phyloP scores from a whole-genome alignment of 2,888 invertebrate genomes.

The Hydroisotoma schaefferi region DNA sequence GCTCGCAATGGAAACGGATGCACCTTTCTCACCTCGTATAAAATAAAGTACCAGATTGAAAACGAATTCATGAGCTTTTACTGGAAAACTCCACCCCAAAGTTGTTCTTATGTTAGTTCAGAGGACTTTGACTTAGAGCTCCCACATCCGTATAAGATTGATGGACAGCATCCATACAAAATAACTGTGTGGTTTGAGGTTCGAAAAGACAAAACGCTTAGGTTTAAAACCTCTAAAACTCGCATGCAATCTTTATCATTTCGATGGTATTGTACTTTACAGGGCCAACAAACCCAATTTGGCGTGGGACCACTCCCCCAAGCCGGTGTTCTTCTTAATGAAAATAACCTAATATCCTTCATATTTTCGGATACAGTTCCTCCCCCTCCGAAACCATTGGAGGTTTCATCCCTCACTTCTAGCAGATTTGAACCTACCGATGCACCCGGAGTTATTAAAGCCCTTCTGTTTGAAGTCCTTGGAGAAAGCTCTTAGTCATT shows the following conservation, averaged over 20 bases:
- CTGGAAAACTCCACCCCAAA: conserved; percentile 19
- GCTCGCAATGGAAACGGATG: conserved; percentile 9
- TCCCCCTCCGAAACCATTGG: not conserved
- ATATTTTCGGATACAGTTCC: not conserved
- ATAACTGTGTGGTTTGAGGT: conserved; percentile 29
- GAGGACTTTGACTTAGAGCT: conserved; percentile 21
- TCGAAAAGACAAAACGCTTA: not conserved
- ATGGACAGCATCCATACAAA: conserved; percentile 21
- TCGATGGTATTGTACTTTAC: conserved; percentile 1
- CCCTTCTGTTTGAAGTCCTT: conserved; percentile 8
- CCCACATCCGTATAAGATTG: conserved; percentile 20
- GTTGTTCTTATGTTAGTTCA: conserved; percentile 15
- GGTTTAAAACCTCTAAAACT: not conserved
- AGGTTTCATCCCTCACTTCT: not conserved
- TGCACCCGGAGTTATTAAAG: conserved; percentile 8
- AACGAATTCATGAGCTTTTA: conserved; percentile 24
- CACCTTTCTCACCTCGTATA: conserved; percentile 19
- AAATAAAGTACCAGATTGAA: conserved; percentile 22
- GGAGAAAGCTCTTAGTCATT: too few relatives aligned
- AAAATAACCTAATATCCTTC: conserved; percentile 6
- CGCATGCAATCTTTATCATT: not conserved
- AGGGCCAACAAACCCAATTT: conserved; percentile 28
- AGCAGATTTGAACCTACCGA: not conserved
- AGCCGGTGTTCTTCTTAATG: conserved; percentile 22
- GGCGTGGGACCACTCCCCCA: conserved; percentile 25